Conservation (phyloP, 2,888 invertebrate species). For the Hirtodrosophila duncani region DNA sequence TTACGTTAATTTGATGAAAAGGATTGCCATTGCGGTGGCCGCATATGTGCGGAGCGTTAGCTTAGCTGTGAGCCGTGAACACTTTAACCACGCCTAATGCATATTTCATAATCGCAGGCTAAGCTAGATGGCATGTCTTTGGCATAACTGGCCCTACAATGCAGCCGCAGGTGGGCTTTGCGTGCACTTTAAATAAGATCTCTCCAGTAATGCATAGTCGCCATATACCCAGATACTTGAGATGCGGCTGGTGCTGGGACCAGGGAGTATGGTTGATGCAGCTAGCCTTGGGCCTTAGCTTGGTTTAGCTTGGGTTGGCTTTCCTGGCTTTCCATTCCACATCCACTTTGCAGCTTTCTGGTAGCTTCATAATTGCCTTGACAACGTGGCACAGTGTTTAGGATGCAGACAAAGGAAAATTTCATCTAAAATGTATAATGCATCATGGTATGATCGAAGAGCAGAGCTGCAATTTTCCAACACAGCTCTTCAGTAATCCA, state of each 20-base stretch:
- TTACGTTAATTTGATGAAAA: conserved; percentile 44
- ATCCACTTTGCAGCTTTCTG: conserved; percentile 45
- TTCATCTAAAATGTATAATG: no score
- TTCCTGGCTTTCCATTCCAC: conserved; percentile 32
- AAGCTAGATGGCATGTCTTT: conserved; percentile 8
- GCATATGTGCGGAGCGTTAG: conserved; percentile 6
- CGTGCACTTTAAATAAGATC: conserved; percentile 59
- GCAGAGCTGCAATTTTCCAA: no score
- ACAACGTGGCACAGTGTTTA: no score
- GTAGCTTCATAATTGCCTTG: conserved; percentile 52
- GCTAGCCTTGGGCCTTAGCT: conserved; percentile 18
- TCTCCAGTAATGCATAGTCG: conserved; percentile 17
- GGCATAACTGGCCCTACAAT: no score
- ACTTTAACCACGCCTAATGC: conserved; percentile 54
- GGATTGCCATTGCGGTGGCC: conserved; percentile 14
- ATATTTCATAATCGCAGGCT: conserved; percentile 41
- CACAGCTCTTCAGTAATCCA: no score
- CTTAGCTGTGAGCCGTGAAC: conserved; percentile 14
- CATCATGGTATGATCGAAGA: no score
- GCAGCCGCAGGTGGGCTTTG: conserved; percentile 55
- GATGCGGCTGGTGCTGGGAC: background rate
- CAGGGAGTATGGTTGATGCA: no score
- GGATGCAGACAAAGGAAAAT: no score
- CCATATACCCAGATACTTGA: conserved; percentile 16
- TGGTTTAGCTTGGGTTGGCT: conserved; percentile 7